Evolutionary conservation across 64 coral and sea anemone species (phyloP), one percentile per base, ranked within the genome.

Genomic region (Anthopleura sola): DNA sequence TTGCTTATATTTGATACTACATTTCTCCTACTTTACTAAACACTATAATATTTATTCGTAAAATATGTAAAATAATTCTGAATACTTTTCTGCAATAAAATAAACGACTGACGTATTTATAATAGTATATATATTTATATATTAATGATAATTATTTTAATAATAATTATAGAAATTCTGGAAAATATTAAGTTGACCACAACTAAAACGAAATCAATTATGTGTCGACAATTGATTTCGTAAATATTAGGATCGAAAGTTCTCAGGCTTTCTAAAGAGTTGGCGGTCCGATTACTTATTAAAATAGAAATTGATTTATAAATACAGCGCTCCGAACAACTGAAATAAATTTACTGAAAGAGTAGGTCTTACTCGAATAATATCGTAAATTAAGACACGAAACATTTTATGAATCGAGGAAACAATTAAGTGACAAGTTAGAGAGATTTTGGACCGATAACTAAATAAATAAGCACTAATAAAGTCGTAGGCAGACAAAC

Each of bases 21-120:
- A 15, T 34, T 71, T 26, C 11, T 66, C n/a, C 66, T 71, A 36
- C 66, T 31, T 71, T 71, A 11, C 29, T 32, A 71, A 28, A 34
- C 11, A 62, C n/a, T 23, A n/a, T 16, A 34, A 32, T 0, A 69
- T 36, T 71, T 34, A 31, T 32, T 66, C 24, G 75, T 48, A 79
- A 79, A 79, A 79, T 79, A 79, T 79, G 76, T 79, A 79, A 79
- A 79, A 79, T 79, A 79, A 79, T 79, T 79, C 76, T 79, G 23
- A 26, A 79, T 79, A 38, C 24, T 38, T 47, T 79, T 48, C 24
- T 44, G 76, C 76, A 79, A 79, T 79, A 79, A 79, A 79, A 79
- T 79, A 79, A 79, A 79, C 66, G 66, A 31, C 29, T 71, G 66
- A 71, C 66, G 28, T 71, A 28, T 71, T 71, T 71, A 26, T 62